Evolutionary conservation across 2,113 vertebrate genomes (phyloP), one percentile per base, ranked within the genome.

Genomic region (Myanophis thanlyinensis): DNA sequence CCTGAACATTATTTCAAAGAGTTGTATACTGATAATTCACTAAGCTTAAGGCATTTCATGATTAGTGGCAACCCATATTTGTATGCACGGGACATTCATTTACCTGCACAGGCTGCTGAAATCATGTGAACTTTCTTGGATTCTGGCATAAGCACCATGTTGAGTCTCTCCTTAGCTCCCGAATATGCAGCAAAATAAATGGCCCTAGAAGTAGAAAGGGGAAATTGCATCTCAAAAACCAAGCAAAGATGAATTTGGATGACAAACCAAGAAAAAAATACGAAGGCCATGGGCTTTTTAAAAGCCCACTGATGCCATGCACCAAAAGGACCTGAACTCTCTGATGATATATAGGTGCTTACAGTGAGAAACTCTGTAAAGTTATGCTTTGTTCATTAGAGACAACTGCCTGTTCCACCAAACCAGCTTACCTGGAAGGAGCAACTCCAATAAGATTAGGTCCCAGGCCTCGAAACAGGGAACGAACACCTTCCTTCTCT

Each of bases 101-200:
- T 91, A 97, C 97, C 97, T 96, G 95, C 97, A 95, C 95, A 97
- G 48, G 96, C 95, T 93, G 97, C 97, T 52, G 96, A 97, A 9
- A 97, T 56, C 90, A 97, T 92, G 23, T 97, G 97, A 47, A 97
- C 97, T 67, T 95, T 95, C 95, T 97, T 97, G 54, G 96, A 97
- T 89, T 97, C 97, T 0, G 96, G 96, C 27, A 94, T 85, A 8
- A 97, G 85, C 8, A 97, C 89, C 87, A 87, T 85, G 93, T 97
- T 97, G 89, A 97, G 96, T 89, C 56, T 96, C 93, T 97, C 97
- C 89, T 97, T 97, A 90, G 80, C 18, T 59, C 93, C 90, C 87
- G 97, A 96, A 95, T 97, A 97, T 59, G 95, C 90, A 95, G 97
- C 97, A 96, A 97, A 97, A 96, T 97, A 97, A 94, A 97, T 96